Evolutionary conservation across 2,888 invertebrate genomes (phyloP), one percentile per base, ranked within the genome.

Genomic region (Arrhopalites spinosus): DNA sequence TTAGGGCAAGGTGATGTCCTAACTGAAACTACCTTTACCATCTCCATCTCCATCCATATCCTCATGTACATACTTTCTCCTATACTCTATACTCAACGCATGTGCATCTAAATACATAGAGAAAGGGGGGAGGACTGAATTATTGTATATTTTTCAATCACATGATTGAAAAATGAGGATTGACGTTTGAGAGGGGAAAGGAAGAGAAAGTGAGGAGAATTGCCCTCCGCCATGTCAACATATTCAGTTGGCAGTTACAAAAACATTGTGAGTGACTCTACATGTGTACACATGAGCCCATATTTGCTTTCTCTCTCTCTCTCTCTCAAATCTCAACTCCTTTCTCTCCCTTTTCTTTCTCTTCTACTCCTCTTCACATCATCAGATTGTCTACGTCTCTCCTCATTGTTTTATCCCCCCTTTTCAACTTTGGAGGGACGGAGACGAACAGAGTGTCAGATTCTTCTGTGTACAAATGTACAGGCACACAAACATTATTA

Each of bases 181-280:
- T 15, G 27, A 27, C 63, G 23, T 2, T 5, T 63, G 63, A 15
- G 15, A 27, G 7, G 45, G 17, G 36, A 43, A 23, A 30, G 50
- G 69, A 69, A 50, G 69, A n/a, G 53, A 69, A 23, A 27, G 69
- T n/a, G 2, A 2, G 66, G 7, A 20, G 43, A n/a, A 36, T 36
- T 66, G 67, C 45, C 47, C 25, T 30, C 13, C 29, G 29, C 64
- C 30, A 30, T 64, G 30, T 64, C 64, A 30, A 29, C 30, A 29
- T 30, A 30, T 29, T 64, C 64, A 11, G 27, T 64, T 64, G 64
- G 64, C 64, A 64, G 64, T 64, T 64, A 30, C 15, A 30, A 29
- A 36, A 30, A 64, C 20, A 53, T 3, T 36, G 36, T 36, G 36
- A 36, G 36, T 36, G 36, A 36, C 36, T 36, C 36, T 36, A 36